Conservation (phyloP, 2,888 invertebrate genomes). For the Lutraria lutraria region DNA sequence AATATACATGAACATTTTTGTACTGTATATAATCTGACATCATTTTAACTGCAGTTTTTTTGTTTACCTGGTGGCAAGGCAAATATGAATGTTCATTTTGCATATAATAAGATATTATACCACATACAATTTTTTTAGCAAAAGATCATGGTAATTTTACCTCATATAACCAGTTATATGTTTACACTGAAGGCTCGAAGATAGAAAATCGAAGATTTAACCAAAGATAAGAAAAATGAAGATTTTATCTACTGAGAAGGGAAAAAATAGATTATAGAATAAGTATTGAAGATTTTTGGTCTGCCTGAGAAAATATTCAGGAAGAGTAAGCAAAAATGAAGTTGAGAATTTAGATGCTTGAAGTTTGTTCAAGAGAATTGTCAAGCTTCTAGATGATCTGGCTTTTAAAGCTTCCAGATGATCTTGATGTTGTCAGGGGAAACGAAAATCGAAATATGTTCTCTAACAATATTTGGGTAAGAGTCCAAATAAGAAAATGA, state of each 20-base stretch:
- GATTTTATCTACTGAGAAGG: conserved; percentile 3
- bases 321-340: background rate
- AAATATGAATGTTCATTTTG: no score
- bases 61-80: no score
- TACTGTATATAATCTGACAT: no score
- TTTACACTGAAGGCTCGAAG: conserved; percentile 63
- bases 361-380: background rate
- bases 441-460: conserved; percentile 4
- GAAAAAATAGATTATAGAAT: background rate
- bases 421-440: conserved; percentile 17
- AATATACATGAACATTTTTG: background rate
- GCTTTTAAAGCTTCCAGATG: background rate
- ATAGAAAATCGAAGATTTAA: conserved; percentile 60
- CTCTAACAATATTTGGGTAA: conserved; percentile 25
- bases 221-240: conserved; percentile 26
- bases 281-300: conserved; percentile 15
- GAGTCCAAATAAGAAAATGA: conserved; percentile 4
- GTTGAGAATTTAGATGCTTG: conserved; percentile 8
- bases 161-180: background rate
- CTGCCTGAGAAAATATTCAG: conserved; percentile 1
- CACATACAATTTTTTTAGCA: no score
- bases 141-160: background rate
- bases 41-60: no score
- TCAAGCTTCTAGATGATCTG: conserved; percentile 16
- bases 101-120: no score